Evolutionary conservation across 2,797 vertebrate genomes (phyloP), one percentile per base, ranked within the genome.

Genomic region (Remorina albescens): DNA sequence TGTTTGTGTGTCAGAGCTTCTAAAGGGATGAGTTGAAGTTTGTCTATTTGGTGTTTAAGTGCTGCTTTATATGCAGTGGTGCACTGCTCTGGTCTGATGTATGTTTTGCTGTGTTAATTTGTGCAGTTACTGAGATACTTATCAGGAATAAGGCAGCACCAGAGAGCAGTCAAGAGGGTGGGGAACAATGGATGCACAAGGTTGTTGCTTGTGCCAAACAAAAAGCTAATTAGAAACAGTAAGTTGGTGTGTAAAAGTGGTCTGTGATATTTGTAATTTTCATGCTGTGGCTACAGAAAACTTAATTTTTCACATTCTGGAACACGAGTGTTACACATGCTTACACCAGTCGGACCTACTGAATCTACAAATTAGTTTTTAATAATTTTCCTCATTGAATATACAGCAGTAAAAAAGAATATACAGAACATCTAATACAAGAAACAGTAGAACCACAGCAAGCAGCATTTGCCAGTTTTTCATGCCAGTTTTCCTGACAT

Each of bases 61-160:
- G 64, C 55, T 5, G 34, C 49, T 47, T 77, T 62, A 83, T 80
- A 74, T 63, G 54, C 56, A 53, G 69, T 1, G 1, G 39, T 54
- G 60, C 21, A 11, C 67, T 46, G 53, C 75, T 81, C 61, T 26
- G 41, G 13, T 86, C 71, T 85, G 82, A 80, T 88, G 83, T 78
- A 71, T 78, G 41, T 59, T 70, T 41, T 46, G 58, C 62, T 58
- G 55, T 51, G 47, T 78, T 74, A 3, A 79, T 86, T 77, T 83
- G 71, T 2, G 16, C 50, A 56, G 79, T 78, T 80, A 69, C 62
- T 69, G 56, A 77, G 71, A 64, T 62, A 73, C 67, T 83, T 85
- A 77, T 82, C 79, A 80, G 74, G 62, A 80, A 79, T 59, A 74
- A 89, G 74, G 76, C 67, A 65, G 81, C 63, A 42, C 60, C 60